Base-by-base conservation (phyloP, 2,888 invertebrate genomes). In the Nomada fabriciana region DNA sequence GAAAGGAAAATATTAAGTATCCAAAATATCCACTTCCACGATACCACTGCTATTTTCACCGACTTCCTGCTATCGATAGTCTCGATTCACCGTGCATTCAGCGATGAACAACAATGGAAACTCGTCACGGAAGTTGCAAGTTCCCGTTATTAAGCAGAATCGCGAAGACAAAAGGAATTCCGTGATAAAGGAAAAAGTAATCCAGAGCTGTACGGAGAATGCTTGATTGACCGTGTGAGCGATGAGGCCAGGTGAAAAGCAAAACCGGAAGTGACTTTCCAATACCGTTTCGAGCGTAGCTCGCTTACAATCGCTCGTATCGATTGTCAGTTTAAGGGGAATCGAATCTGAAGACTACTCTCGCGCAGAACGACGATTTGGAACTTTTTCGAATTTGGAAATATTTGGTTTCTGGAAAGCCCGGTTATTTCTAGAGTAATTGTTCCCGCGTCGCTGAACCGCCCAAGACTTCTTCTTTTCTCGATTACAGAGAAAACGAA, bases 251-350 rank as follows among this genome's bases (percentile, higher is more conserved):
- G 63, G 52, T 72, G 67, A 80, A 72, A 59, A 77, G 55, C 61
- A 25, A 50, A 67, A n/a, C n/a, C 52, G 20, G 53, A 71, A 55
- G 63, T 77, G 43, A 47, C 72, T 68, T 77, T 64, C 71, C 63
- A 77, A 77, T 67, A 61, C 25, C 64, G 25, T 53, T 78, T 59
- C 52, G 59, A 77, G 63, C 59, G 25, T n/a, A 11, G 57, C 43
- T 53, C 50, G 23, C 55, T 67, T 71, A 70, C 78, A 63, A 75
- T 82, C 63, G 74, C 71, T 75, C 75, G 68, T 81, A 80, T 81
- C 25, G 80, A 81, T 82, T 76, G 80, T 13, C 42, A 10, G 43
- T n/a, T 82, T 67, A 74, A 81, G 81, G 61, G 50, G 69, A 36
- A 74, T 42, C 59, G 74, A 70, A 79, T 79, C 23, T 36, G 55